Evolutionary conservation across 92 coral and sea anemone species (phyloP).

Genomic region (Epizoanthus rinbou): DNA sequence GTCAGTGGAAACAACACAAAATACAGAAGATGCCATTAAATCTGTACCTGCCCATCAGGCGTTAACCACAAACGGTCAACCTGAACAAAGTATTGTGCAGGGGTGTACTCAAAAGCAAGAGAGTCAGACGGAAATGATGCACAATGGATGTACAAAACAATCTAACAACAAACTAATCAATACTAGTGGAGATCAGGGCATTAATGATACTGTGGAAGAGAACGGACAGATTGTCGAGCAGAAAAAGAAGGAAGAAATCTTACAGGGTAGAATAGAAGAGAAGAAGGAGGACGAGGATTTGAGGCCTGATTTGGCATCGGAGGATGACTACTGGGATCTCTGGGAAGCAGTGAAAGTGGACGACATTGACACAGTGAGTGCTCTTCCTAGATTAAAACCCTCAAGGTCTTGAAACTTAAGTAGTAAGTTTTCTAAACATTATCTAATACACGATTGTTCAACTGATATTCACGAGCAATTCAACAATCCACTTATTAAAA

Average conservation of each 20-base stretch:
- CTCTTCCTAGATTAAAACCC: no score
- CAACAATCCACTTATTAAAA: no score
- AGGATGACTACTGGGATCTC: conserved; percentile 89
- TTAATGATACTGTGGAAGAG: background rate
- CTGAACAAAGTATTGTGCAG: background rate
- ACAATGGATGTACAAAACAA: no score
- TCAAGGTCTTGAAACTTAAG: no score
- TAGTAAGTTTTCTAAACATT: no score
- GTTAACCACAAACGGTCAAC: background rate
- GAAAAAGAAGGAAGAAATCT: conserved; percentile 26
- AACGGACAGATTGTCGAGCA: background rate
- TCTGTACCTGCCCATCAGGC: background rate
- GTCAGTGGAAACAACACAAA: no score
- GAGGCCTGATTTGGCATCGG: conserved; percentile 74
- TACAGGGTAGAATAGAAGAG: conserved; percentile 17
- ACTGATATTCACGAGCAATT: no score
- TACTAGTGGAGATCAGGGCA: background rate
- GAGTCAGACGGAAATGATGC: no score
- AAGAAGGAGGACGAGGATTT: conserved; percentile 12
- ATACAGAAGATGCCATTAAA: background rate
- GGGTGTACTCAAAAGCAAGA: background rate
- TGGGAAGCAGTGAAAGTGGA: conserved; percentile 95
- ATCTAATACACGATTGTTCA: no score
- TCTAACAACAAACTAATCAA: background rate
- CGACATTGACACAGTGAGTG: conserved; percentile 68